A percentile compares a stretch with the other conserved stretches of the same genome.
phyloP scores from a whole-genome alignment of 2,888 invertebrate genomes.

The Pollenia labialis region DNA sequence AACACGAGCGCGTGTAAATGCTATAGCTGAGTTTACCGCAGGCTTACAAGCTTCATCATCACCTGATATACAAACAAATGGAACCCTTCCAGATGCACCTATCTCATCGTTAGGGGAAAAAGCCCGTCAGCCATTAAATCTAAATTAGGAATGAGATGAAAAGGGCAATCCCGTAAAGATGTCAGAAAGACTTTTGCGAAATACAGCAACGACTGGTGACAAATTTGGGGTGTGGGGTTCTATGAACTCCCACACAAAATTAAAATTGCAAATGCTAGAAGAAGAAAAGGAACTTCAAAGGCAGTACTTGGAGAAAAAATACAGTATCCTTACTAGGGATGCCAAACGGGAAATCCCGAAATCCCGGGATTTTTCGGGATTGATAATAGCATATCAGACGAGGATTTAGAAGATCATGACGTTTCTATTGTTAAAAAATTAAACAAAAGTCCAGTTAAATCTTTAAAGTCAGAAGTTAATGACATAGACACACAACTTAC shows the following conservation, averaged over 20 bases:
- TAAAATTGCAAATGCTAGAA: not conserved
- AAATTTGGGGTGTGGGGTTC: not conserved
- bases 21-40: not conserved
- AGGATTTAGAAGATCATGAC: too few relatives aligned
- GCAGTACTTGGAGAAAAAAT: constrained; percentile 45
- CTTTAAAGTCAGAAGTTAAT: too few relatives aligned
- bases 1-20: not conserved
- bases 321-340: too few relatives aligned
- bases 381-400: too few relatives aligned
- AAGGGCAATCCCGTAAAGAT: not conserved
- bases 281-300: constrained; percentile 19
- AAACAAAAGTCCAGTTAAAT: too few relatives aligned
- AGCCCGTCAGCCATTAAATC: not conserved
- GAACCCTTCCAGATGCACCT: not conserved
- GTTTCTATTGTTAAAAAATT: too few relatives aligned
- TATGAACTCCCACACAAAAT: not conserved
- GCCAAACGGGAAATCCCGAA: too few relatives aligned
- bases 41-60: not conserved
- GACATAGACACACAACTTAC: too few relatives aligned
- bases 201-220: not conserved
- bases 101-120: constrained; percentile 1
- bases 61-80: not conserved
- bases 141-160: not conserved
- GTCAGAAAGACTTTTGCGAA: not conserved
- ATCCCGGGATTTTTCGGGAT: too few relatives aligned